These are phyloP conservation scores for Diaphora mendica DNA, from an alignment of 2,888 invertebrate species.

Conservation along the genomic window DNA sequence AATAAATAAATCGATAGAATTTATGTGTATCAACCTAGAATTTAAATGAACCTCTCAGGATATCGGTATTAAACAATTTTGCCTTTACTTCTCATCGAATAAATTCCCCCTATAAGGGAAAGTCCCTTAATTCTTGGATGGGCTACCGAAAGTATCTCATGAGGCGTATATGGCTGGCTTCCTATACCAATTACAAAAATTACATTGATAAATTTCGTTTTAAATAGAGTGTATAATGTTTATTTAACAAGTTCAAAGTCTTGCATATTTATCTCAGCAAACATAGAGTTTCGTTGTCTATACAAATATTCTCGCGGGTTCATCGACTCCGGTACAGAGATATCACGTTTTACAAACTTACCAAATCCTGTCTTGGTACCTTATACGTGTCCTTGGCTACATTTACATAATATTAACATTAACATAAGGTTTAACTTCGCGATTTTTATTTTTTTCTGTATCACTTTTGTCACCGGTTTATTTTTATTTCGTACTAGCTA, in stretches of 20 bases:
- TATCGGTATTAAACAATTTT: too few species aligned
- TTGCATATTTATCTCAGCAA: conserved; percentile 17
- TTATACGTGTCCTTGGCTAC: neutral
- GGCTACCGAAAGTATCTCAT: too few species aligned
- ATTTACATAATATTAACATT: neutral
- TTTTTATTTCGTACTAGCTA: too few species aligned
- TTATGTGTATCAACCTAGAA: too few species aligned
- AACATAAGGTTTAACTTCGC: neutral
- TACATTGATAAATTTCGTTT: neutral
- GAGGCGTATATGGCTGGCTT: too few species aligned
- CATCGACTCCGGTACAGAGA: conserved; percentile 23
- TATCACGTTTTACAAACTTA: conserved; percentile 9
- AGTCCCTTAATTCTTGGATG: too few species aligned
- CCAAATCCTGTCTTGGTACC: conserved; percentile 3
- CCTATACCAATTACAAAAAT: too few species aligned
- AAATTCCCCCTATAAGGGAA: too few species aligned
- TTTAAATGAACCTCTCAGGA: too few species aligned
- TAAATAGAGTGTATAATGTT: neutral
- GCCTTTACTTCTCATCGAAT: too few species aligned
- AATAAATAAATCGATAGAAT: too few species aligned
- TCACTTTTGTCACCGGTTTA: too few species aligned
- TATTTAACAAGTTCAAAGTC: conserved; percentile 11
- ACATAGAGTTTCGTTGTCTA: conserved; percentile 21
- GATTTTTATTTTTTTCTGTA: neutral
- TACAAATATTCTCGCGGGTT: conserved; percentile 39